Conservation (phyloP, 2,888 invertebrate species). For the Agriopis marginaria region DNA sequence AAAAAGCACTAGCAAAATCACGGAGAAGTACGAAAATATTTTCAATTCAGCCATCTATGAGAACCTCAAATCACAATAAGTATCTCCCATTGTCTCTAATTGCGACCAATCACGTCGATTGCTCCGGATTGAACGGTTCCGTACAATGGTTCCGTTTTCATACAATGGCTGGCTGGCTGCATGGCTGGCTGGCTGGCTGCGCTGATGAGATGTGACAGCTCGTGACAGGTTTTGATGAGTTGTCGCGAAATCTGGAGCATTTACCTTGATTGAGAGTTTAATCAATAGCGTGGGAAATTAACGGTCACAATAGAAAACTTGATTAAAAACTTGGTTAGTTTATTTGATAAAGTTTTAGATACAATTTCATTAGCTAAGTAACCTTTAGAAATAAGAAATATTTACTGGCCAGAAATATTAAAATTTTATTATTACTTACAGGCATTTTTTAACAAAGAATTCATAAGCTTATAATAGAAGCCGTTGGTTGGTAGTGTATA, state of each 20-base stretch:
- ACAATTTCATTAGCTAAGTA: too few relatives aligned
- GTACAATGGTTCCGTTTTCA: conserved; percentile 34
- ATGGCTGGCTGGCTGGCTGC: conserved; percentile 5
- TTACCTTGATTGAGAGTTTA: conserved; percentile 13
- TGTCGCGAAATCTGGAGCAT: conserved; percentile 6
- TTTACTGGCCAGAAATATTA: too few relatives aligned
- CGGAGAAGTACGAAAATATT: background rate
- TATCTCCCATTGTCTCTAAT: conserved; percentile 23
- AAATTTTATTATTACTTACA: too few relatives aligned
- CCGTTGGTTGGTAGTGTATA: too few relatives aligned
- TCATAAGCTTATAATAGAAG: too few relatives aligned
- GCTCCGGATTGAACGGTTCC: conserved; percentile 27
- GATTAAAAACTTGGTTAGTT: too few relatives aligned
- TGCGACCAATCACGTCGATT: conserved; percentile 26
- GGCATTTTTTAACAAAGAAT: too few relatives aligned
- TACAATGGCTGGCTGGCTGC: conserved; percentile 14
- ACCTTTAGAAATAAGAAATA: too few relatives aligned
- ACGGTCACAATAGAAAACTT: too few relatives aligned
- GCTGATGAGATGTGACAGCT: conserved; percentile 35
- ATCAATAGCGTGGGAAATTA: conserved; percentile 6
- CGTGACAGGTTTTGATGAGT: conserved; percentile 31
- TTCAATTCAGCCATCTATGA: background rate
- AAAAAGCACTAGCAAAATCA: too few relatives aligned
- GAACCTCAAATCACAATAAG: background rate
- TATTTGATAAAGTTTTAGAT: too few relatives aligned